Evolutionary conservation across 1,140 invertebrate genomes (phyloP).

Genomic region (Neodiprion pinetum): DNA sequence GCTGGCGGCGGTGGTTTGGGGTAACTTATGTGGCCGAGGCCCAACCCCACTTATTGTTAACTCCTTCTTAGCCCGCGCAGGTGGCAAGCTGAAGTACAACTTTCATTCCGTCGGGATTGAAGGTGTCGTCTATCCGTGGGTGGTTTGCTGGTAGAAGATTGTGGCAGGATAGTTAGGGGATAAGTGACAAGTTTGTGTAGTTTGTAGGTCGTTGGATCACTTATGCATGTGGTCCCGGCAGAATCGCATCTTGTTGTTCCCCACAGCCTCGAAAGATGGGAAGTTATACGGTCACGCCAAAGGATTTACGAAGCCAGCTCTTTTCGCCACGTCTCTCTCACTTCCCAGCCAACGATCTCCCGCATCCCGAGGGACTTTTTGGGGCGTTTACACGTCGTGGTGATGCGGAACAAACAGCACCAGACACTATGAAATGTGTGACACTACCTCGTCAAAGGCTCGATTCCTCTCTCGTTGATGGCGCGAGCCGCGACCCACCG

Average conservation of each 20-base stretch:
- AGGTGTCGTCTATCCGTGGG: not conserved
- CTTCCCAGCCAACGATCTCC: not conserved
- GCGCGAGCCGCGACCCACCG: too few species aligned
- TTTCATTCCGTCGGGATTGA: conserved; percentile 7
- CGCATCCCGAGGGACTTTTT: not conserved
- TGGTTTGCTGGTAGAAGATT: not conserved
- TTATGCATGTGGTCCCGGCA: conserved; percentile 40
- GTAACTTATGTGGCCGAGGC: not conserved
- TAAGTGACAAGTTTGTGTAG: conserved; percentile 54
- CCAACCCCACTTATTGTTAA: not conserved
- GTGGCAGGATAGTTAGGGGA: conserved; percentile 37
- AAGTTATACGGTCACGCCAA: not conserved
- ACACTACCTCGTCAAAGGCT: not conserved
- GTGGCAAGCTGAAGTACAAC: not conserved
- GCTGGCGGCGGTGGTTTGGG: not conserved
- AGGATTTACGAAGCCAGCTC: not conserved
- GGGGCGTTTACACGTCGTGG: not conserved
- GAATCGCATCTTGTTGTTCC: conserved; percentile 35
- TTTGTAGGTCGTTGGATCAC: conserved; percentile 43
- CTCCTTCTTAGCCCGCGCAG: not conserved
- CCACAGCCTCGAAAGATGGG: not conserved
- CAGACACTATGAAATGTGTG: not conserved
- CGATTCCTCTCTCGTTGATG: too few species aligned
- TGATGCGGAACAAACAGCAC: not conserved
- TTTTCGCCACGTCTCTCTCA: not conserved